Percentiles rank a stretch among this genome's conserved stretches.
Conservation (phyloP, 2,113 vertebrate genomes). For the Hystrix cristata region DNA sequence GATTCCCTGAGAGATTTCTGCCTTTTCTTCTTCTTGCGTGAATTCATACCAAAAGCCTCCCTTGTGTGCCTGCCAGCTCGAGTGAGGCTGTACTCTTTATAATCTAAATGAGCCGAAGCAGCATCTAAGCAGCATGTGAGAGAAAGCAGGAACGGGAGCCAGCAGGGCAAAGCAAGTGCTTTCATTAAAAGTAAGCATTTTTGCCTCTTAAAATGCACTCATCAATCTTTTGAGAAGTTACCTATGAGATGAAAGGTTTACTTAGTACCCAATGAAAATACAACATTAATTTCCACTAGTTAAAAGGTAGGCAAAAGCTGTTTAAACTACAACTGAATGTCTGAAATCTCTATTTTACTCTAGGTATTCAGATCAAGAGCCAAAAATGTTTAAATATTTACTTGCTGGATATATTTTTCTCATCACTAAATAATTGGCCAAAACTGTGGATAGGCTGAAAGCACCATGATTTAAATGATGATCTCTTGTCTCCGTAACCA, state of each 20-base stretch:
- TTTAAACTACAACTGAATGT: constrained; percentile 5
- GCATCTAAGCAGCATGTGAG: not conserved
- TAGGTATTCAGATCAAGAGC: constrained; percentile 21
- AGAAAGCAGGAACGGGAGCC: not conserved
- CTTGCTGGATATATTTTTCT: constrained; percentile 66
- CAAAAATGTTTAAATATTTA: constrained; percentile 65
- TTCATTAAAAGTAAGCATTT: not conserved
- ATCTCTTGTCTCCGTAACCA: constrained; percentile 63
- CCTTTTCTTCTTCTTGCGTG: not conserved
- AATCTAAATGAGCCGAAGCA: not conserved
- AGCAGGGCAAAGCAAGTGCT: not conserved
- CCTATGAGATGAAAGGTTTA: not conserved
- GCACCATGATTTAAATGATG: constrained; percentile 73
- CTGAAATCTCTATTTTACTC: constrained; percentile 3
- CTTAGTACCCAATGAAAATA: not conserved
- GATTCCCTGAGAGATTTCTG: rapidly evolving
- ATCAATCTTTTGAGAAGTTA: not conserved
- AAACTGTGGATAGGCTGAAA: constrained; percentile 44
- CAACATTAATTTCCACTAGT: constrained; percentile 19
- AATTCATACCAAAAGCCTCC: not conserved
- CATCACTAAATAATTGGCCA: constrained; percentile 60
- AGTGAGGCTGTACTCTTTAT: not conserved
- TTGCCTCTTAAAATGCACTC: not conserved
- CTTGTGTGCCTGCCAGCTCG: rapidly evolving
- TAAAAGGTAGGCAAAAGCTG: not conserved